Base-by-base conservation (phyloP, 2,888 invertebrate genomes). In the Polia nebulosa region DNA sequence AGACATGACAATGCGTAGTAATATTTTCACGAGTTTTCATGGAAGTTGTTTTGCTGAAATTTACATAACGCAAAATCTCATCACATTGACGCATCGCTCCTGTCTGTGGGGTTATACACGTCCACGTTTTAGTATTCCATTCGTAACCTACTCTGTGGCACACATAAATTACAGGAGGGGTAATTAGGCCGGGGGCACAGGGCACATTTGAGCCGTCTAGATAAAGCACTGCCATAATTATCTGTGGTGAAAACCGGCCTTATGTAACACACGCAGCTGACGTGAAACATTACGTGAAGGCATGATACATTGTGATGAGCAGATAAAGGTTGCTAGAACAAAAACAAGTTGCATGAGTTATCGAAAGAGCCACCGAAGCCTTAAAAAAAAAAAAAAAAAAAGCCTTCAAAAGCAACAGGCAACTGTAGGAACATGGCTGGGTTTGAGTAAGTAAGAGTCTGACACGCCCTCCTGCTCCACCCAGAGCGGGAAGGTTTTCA, bases 121-220 rank as follows among this genome's bases (percentile, higher is more conserved):
- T n/a, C 11, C n/a, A 69, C n/a, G 8, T 36, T 9, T 53, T 9
- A 55, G 9, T 11, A 39, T 15, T 77, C 29, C 51, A 49, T 61
- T 49, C 32, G 5, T 22, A 55, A 20, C 11, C 1, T 25, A 55
- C 27, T 72, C 58, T 34, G 20, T 71, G 63, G 25, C 32, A 6
- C 9, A 39, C 59, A 73, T 71, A 82, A 81, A 80, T 82, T 82
- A 71, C 45, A 49, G 70, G 52, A 8, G 41, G 29, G 34, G 13
- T 57, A 68, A 81, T 81, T 80, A 76, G 63, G 61, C 77, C 27
- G 56, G 67, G 53, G 62, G 55, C 57, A 61, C 55, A 72, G 58
- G 76, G 68, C 72, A 66, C 65, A 81, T 76, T 80, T 73, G 63
- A 76, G 58, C 70, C 62, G 57, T 67, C 80, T 61, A 82, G 80